These are phyloP conservation scores for Solenopsis fugax DNA, from an alignment of 1,140 invertebrate species.

Conservation along the genomic window DNA sequence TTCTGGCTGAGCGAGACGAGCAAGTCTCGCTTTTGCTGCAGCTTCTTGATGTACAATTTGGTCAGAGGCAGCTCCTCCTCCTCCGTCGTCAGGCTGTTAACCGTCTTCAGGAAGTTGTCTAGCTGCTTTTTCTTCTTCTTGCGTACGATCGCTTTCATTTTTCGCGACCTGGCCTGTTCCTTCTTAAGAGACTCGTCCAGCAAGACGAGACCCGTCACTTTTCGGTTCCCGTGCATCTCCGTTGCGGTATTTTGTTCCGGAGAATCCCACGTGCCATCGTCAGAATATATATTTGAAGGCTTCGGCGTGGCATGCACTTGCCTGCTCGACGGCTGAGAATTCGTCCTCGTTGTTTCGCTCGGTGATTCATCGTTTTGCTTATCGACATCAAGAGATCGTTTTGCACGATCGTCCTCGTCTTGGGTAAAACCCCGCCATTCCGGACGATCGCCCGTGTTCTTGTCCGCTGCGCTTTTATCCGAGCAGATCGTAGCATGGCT, in stretches of 20 bases:
- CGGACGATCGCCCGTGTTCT: background rate
- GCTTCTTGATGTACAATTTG: conserved; percentile 63
- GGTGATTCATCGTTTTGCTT: background rate
- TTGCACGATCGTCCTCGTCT: background rate
- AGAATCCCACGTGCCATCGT: conserved; percentile 81
- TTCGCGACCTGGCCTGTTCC: conserved; percentile 71
- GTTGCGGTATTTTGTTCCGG: conserved; percentile 52
- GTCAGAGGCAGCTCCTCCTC: conserved; percentile 73
- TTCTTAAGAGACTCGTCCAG: conserved; percentile 79
- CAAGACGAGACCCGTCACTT: conserved; percentile 76
- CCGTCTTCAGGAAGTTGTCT: background rate
- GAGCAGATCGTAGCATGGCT: background rate
- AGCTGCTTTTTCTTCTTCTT: conserved; percentile 71
- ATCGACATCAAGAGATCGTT: background rate
- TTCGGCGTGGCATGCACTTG: conserved; percentile 23
- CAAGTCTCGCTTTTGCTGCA: conserved; percentile 53
- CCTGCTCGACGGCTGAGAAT: background rate
- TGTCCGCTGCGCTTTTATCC: background rate
- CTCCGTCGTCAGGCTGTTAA: conserved; percentile 54
- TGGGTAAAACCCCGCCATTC: background rate
- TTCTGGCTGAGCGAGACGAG: conserved; percentile 19
- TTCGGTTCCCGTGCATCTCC: conserved; percentile 68
- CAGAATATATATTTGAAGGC: conserved; percentile 77
- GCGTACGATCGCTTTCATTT: conserved; percentile 55
- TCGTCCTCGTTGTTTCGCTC: background rate